These are phyloP conservation scores for Amyelois transitella DNA, from an alignment of 1,140 invertebrate genomes.

Conservation along the genomic window DNA sequence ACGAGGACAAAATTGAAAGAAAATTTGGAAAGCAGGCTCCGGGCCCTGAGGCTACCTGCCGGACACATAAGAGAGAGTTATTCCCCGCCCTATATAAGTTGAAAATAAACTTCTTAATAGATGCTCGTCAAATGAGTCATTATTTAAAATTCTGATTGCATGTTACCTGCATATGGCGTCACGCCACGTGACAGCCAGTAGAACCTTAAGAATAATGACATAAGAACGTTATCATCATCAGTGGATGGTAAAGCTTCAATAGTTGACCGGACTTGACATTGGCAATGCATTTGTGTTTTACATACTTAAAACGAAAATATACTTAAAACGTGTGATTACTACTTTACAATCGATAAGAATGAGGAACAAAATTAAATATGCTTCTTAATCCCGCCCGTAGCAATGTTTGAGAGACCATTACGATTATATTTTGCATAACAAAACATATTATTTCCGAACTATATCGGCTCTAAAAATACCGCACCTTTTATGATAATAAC, in stretches of 20 bases:
- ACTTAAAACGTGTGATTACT: background rate
- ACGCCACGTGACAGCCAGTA: background rate
- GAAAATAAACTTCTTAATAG: background rate
- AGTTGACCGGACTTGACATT: background rate
- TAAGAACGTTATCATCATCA: background rate
- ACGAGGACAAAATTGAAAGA: too few species aligned
- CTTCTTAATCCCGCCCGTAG: too few species aligned
- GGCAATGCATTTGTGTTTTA: background rate
- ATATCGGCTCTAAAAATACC: background rate
- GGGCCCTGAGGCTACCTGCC: too few species aligned
- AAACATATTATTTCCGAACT: too few species aligned
- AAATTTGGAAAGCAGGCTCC: too few species aligned
- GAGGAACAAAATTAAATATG: too few species aligned
- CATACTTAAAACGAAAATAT: background rate
- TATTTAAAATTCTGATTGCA: background rate
- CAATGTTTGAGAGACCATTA: too few species aligned
- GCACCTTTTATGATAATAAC: background rate
- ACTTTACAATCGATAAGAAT: background rate
- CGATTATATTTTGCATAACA: too few species aligned
- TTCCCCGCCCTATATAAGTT: too few species aligned
- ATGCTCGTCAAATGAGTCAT: background rate
- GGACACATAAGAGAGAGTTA: too few species aligned
- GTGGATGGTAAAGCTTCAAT: background rate
- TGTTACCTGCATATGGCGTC: background rate
- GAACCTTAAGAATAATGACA: background rate